Evolutionary conservation across 2,888 invertebrate species (phyloP).

Genomic region (Diarsia mendica): DNA sequence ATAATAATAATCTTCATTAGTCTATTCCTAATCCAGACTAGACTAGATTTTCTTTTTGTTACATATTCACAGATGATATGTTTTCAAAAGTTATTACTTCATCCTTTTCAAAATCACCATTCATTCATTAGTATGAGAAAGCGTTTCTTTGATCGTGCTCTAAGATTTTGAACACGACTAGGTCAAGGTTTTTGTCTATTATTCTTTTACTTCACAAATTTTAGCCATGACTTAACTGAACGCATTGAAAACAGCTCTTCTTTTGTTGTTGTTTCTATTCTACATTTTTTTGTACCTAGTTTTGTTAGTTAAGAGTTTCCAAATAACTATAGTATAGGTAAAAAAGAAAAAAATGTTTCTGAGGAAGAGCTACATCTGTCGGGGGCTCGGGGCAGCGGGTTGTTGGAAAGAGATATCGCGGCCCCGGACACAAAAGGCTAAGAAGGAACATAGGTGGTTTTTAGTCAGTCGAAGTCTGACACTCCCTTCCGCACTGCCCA

Average conservation of each 20-base stretch:
- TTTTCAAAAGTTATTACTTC: background rate
- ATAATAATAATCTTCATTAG: too few relatives aligned
- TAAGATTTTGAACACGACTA: constrained; percentile 3
- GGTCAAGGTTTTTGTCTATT: constrained; percentile 32
- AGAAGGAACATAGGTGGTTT: too few relatives aligned
- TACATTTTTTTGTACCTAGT: background rate
- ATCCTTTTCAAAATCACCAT: constrained; percentile 14
- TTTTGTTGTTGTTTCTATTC: constrained; percentile 13
- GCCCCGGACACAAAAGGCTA: too few relatives aligned
- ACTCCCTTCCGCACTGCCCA: too few relatives aligned
- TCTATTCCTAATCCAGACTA: too few relatives aligned
- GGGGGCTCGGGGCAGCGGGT: too few relatives aligned
- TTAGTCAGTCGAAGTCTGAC: too few relatives aligned
- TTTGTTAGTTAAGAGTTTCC: background rate
- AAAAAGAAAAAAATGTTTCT: background rate
- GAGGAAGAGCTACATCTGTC: background rate
- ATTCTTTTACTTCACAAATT: constrained; percentile 2
- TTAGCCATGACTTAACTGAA: background rate
- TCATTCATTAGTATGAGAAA: constrained; percentile 15
- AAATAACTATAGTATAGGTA: background rate
- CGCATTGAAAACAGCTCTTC: background rate
- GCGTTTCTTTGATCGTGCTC: background rate
- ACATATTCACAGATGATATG: background rate
- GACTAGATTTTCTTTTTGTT: background rate
- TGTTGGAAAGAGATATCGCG: too few relatives aligned